Evolutionary conservation across 2,113 vertebrate genomes (phyloP).

Genomic region (Oreochromis aureus): DNA sequence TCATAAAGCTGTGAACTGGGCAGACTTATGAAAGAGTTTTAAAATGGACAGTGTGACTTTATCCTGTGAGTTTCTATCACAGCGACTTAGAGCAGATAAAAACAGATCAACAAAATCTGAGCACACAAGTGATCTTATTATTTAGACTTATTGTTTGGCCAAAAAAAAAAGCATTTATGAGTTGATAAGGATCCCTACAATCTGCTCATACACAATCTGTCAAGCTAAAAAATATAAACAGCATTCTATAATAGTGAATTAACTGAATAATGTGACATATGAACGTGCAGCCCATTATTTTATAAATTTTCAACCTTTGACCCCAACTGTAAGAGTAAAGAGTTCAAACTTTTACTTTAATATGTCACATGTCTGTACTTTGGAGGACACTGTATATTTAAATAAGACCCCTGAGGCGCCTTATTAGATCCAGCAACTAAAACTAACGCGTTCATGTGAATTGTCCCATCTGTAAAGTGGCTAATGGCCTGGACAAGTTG

Average conservation of each 20-base stretch:
- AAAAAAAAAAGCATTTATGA: neutral
- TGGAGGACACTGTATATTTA: neutral
- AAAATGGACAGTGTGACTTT: neutral
- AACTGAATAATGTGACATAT: neutral
- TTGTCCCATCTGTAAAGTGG: neutral
- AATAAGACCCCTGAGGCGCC: neutral
- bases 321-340: neutral
- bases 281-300: neutral
- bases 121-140: neutral
- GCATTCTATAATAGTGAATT: neutral
- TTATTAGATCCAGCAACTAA: neutral
- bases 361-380: neutral
- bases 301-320: neutral
- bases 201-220: neutral
- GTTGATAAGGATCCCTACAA: neutral
- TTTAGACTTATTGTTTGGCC: neutral
- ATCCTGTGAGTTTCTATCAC: neutral
- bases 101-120: neutral
- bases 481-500: neutral
- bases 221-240: neutral
- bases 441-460: neutral
- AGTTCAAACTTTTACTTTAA: neutral
- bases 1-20: neutral
- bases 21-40: neutral
- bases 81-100: neutral